Percentiles rank a stretch among this genome's conserved stretches.
Evolutionary conservation across 2,888 invertebrate species (phyloP).

Genomic region (Drosophila atroscutellata): DNA sequence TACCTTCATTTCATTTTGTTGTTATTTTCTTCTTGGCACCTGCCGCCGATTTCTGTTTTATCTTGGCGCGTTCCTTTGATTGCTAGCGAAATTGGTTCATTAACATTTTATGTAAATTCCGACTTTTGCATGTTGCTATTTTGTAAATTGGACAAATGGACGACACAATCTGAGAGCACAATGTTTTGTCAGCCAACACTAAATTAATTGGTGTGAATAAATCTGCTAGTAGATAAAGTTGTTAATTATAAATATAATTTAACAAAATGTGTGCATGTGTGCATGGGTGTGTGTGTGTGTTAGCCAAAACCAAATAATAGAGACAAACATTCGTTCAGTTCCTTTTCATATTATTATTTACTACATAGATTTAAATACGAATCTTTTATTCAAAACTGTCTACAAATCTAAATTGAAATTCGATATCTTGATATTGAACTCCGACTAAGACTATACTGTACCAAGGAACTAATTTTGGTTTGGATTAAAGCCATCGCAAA

Average conservation of each 20-base stretch:
- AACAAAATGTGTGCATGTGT: not conserved
- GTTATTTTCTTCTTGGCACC: conserved; percentile 36
- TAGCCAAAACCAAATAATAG: not conserved
- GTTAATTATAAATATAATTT: conserved; percentile 46
- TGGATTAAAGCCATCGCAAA: not conserved
- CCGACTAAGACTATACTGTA: not conserved
- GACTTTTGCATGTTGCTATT: conserved; percentile 9
- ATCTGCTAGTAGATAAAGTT: conserved; percentile 43
- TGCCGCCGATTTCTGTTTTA: conserved; percentile 55
- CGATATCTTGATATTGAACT: not conserved
- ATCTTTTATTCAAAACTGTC: not conserved
- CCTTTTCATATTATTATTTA: not conserved
- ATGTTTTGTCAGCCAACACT: conserved; percentile 1
- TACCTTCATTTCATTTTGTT: conserved; percentile 29
- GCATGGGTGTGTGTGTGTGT: not conserved
- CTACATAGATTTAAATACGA: not conserved
- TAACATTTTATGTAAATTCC: conserved; percentile 68
- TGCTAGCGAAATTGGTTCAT: conserved; percentile 62
- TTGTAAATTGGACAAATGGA: conserved; percentile 27
- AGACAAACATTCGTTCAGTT: not conserved
- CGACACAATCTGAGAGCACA: conserved; percentile 30
- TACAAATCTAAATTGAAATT: not conserved
- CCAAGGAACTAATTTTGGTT: not conserved
- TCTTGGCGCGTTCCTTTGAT: conserved; percentile 53
- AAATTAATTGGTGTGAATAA: conserved; percentile 28